Evolutionary conservation across 2,888 invertebrate species (phyloP), one percentile per base, ranked within the genome.

Genomic region (Napeogenes sylphis): DNA sequence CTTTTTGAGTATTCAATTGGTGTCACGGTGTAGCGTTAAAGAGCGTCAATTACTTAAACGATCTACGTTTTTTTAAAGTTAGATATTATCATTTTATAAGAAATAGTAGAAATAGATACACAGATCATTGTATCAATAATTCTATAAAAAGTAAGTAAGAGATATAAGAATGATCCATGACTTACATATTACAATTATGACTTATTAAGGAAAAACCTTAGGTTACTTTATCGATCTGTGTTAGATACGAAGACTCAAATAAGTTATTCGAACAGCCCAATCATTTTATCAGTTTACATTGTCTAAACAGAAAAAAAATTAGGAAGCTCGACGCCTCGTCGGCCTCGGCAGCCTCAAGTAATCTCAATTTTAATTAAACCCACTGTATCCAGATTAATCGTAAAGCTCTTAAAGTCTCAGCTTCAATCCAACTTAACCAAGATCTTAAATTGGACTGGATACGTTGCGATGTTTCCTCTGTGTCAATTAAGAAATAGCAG

Each of bases 361-460:
- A 86, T 86, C 84, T 81, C 76, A 80, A 81, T 85, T 85, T 86
- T 86, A 86, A 86, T 86, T 85, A 83, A 84, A 74, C 71, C 72
- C 75, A 72, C 74, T 77, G 66, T 77, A 79, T 81, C 78, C 73
- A 77, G 82, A 84, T 85, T 84, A 84, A 84, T 84, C 81, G 79
- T 80, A 78, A 21, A 79, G 74, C 72, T 75, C 71, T 65, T 67
- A 63, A 65, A 67, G 67, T 65, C 64, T 65, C 58, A 59, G 47
- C 35, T 35, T 35, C 56, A 56, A 35, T 55, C 42, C 57, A 58
- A 67, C 64, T 64, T 66, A 63, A 70, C 35, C 65, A 65, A 58
- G 63, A 64, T 63, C 65, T 65, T 63, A 66, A 65, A 58, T 66
- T 67, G 56, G 65, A 64, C 63, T 61, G 57, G 59, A 68, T 53